A percentile compares a stretch with the other conserved stretches of the same genome.
Evolutionary conservation across 2,797 vertebrate genomes (phyloP).

Genomic region (Coreius guichenoti): DNA sequence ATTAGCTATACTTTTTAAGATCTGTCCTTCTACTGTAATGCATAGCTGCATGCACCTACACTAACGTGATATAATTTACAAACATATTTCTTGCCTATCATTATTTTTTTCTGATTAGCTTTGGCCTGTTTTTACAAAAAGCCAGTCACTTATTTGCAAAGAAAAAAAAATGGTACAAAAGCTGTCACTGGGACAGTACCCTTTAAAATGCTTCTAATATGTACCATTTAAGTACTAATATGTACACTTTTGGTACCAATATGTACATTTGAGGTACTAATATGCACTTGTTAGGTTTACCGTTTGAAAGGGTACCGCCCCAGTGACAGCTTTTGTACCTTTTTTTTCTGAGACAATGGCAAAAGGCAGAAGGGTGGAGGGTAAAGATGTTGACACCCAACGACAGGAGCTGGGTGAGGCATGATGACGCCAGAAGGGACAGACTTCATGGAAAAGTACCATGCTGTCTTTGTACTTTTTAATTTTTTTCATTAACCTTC

Average conservation of each 20-base stretch:
- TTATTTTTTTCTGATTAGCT: background rate
- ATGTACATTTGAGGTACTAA: background rate
- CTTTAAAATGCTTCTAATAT: too few relatives aligned
- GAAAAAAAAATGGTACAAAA: too few relatives aligned
- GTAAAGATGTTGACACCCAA: background rate
- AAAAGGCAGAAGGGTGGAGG: background rate
- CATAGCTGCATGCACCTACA: background rate
- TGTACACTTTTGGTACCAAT: background rate
- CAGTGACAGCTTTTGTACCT: background rate
- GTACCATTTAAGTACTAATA: background rate
- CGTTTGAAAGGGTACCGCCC: background rate
- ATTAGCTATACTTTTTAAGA: background rate
- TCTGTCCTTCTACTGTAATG: background rate
- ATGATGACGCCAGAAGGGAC: background rate
- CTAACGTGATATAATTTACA: background rate
- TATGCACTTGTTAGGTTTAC: background rate
- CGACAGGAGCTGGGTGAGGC: background rate
- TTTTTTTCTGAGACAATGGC: background rate
- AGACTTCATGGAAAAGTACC: constrained; percentile 15
- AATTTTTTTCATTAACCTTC: background rate
- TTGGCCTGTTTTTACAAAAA: background rate
- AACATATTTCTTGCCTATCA: background rate
- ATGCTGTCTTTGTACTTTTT: background rate
- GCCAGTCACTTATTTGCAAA: too few relatives aligned
- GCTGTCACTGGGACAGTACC: too few relatives aligned